phyloP scores from a whole-genome alignment of 2,888 invertebrate species.

The Orgyia antiqua region DNA sequence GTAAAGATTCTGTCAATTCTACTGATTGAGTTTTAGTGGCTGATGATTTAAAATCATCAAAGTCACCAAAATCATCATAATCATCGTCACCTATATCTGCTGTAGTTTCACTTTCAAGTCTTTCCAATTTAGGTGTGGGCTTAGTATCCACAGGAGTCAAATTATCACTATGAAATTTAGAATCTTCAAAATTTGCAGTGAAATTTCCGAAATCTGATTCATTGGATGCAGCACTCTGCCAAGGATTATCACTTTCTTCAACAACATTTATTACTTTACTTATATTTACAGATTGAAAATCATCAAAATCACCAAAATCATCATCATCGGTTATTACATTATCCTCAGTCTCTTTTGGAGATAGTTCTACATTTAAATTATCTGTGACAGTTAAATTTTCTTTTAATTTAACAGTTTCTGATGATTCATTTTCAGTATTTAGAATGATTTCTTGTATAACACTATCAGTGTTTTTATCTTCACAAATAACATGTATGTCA shows the following conservation, averaged over 20 bases:
- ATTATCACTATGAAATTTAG: conserved; percentile 3
- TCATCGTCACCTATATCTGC: conserved; percentile 17
- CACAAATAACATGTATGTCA: conserved; percentile 4
- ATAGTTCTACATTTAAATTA: conserved; percentile 2
- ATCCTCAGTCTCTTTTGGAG: conserved; percentile 13
- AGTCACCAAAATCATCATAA: conserved; percentile 78
- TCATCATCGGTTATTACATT: conserved; percentile 42
- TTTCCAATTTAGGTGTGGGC: not conserved
- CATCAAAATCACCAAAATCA: conserved; percentile 75
- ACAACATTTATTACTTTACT: conserved; percentile 27
- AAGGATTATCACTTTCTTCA: conserved; percentile 51
- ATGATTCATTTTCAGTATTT: not conserved
- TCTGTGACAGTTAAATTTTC: conserved; percentile 4
- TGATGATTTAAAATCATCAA: conserved; percentile 72
- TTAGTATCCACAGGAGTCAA: not conserved
- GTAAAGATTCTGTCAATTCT: conserved; percentile 13
- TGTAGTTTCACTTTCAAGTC: not conserved
- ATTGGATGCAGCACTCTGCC: conserved; percentile 41
- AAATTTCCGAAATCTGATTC: conserved; percentile 52
- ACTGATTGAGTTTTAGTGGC: conserved; percentile 17
- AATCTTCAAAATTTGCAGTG: conserved; percentile 53
- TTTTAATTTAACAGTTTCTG: conserved; percentile 2
- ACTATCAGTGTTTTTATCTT: conserved; percentile 5
- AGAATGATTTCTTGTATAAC: not conserved
- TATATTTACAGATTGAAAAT: conserved; percentile 61